These are phyloP conservation scores for Heptranchias perlo DNA, from an alignment of 2,113 vertebrate genomes.

Conservation along the genomic window DNA sequence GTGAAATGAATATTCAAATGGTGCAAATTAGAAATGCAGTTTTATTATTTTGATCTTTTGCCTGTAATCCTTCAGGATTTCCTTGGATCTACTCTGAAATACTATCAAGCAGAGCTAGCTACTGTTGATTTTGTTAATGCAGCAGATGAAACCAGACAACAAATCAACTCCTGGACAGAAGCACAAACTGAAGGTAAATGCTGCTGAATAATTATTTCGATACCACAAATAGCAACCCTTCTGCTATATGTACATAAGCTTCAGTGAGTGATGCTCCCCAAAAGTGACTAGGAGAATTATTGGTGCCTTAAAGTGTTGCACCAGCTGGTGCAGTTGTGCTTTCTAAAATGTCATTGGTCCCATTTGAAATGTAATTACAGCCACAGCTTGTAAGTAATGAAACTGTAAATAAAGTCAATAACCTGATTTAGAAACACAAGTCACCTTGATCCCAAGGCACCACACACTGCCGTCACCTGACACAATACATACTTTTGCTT, in stretches of 20 bases:
- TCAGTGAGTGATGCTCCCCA: background rate
- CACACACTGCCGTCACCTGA: too few species aligned
- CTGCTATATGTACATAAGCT: background rate
- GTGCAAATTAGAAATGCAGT: background rate
- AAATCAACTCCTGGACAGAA: constrained; percentile 60
- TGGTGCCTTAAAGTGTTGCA: background rate
- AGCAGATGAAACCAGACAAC: constrained; percentile 47
- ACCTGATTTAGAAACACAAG: background rate
- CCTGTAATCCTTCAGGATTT: constrained; percentile 52
- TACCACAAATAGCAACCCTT: background rate
- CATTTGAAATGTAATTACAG: background rate
- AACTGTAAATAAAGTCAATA: background rate
- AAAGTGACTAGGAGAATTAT: background rate
- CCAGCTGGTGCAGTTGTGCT: too few species aligned
- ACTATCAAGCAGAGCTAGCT: constrained; percentile 52
- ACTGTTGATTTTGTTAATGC: constrained; percentile 51
- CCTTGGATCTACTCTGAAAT: constrained; percentile 50
- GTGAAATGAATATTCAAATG: background rate
- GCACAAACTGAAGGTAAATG: constrained; percentile 57
- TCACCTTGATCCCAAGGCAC: too few species aligned
- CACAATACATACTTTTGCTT: background rate
- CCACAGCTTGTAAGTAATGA: background rate
- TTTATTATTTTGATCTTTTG: background rate
- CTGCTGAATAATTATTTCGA: background rate
- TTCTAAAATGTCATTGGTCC: background rate